phyloP scores from a whole-genome alignment of 2,797 vertebrate genomes.

The Echiichthys vipera region DNA sequence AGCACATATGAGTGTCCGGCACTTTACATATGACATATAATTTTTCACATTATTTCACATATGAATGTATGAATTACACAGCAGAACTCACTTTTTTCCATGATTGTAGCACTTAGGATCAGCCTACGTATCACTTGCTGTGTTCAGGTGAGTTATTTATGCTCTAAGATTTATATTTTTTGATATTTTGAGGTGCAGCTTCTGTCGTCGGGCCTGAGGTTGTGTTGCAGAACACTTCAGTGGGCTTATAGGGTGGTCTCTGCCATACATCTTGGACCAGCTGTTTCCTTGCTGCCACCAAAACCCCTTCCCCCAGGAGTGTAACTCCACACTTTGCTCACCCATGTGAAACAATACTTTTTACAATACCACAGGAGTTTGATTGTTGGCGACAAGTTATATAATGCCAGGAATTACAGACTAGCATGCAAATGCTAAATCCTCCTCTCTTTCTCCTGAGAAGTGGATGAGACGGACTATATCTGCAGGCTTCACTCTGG shows the following conservation, averaged over 20 bases:
- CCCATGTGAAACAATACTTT: constrained; percentile 85
- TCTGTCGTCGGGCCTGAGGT: constrained; percentile 20
- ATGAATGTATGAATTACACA: constrained; percentile 1
- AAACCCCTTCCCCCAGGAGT: constrained; percentile 44
- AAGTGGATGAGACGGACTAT: constrained; percentile 84
- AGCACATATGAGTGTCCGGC: not conserved
- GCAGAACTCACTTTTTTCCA: constrained; percentile 1
- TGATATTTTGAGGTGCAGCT: constrained; percentile 23
- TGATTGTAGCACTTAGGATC: not conserved
- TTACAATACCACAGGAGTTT: constrained; percentile 80
- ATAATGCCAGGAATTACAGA: constrained; percentile 87
- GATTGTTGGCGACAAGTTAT: constrained; percentile 84
- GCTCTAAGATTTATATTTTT: constrained; percentile 32
- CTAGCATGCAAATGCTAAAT: constrained; percentile 85
- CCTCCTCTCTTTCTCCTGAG: constrained; percentile 81
- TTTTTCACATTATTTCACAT: not conserved
- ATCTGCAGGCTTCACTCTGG: constrained; percentile 84
- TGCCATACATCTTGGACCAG: constrained; percentile 34
- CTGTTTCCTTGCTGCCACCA: constrained; percentile 36
- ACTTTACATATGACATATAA: not conserved
- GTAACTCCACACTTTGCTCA: constrained; percentile 76
- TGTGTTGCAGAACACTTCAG: constrained; percentile 12
- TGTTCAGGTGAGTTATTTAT: constrained; percentile 32
- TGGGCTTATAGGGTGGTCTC: constrained; percentile 67
- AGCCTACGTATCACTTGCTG: not conserved